phyloP scores from a whole-genome alignment of 1,140 invertebrate species.

The Wasmannia auropunctata region DNA sequence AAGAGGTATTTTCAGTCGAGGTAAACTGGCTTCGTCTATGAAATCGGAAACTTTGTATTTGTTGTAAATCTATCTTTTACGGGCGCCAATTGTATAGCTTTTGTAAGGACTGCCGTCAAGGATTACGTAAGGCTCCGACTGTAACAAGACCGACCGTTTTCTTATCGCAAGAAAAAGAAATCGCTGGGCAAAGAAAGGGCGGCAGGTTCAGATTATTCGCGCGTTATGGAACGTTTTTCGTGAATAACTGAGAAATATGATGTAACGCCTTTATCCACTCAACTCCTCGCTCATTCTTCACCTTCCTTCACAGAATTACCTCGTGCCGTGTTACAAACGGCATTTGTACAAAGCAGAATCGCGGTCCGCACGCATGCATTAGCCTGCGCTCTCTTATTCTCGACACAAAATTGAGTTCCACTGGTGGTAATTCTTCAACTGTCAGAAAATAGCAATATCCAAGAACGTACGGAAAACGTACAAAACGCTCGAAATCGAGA shows the following conservation, averaged over 20 bases:
- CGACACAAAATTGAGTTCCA: slow-evolving; percentile 38
- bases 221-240: slow-evolving; percentile 23
- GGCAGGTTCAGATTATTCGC: slow-evolving; percentile 1
- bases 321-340: neutral
- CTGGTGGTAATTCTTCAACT: slow-evolving; percentile 47
- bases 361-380: slow-evolving; percentile 24
- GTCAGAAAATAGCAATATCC: slow-evolving; percentile 17
- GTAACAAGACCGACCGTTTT: neutral
- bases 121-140: neutral
- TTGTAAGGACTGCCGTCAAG: neutral
- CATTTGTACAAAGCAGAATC: slow-evolving; percentile 45
- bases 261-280: neutral
- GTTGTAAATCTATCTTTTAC: neutral
- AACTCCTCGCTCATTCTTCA: neutral
- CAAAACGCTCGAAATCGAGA: neutral
- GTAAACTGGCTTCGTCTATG: neutral
- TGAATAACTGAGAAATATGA: slow-evolving; percentile 38
- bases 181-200: neutral
- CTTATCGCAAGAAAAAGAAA: neutral
- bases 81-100: neutral
- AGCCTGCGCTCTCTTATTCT: neutral
- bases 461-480: neutral
- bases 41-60: neutral
- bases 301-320: neutral
- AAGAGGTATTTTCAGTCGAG: neutral